Evolutionary conservation across 37 sponge, comb jelly and placozoan species (phyloP), one percentile per base, ranked within the genome.

Genomic region (Cladorhizidae sp.): DNA sequence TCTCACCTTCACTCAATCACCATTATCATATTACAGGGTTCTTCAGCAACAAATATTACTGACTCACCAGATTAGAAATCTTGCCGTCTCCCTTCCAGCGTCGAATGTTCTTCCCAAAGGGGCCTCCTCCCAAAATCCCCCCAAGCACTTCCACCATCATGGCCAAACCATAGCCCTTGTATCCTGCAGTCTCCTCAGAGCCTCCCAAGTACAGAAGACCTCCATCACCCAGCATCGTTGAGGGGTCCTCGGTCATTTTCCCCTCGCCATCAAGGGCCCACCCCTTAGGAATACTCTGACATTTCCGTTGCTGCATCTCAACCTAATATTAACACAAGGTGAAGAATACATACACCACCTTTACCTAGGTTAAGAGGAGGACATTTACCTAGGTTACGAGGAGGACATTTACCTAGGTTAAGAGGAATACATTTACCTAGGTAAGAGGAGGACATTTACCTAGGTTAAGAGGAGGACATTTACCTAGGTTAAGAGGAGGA

Each of bases 161-260:
- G 33, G 83, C 90, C 67, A 97, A 80, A 2, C 94, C 97, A 59
- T 93, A 93, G 31, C 97, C 97, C 56, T 97, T 97, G 85, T 97
- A 97, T 18, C 97, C 97, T 76, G 91, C 82, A 18, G 89, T 90
- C 29, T 77, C 70, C 72, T 97, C 97, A n/a, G 55, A 52, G 6
- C 97, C 97, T 26, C 97, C 97, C 18, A 93, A 72, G 1, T 91
- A 93, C 73, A 86, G 40, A 64, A 97, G 59, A 21, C 94, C 94
- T 2, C 97, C 97, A 6, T 81, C 90, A 26, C 78, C 70, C 54
- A 89, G 56, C 70, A 93, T 83, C 22, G 38, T 54, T 20, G 0
- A 25, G 52, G 97, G 87, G 37, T 89, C 68, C 32, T n/a, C 54
- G 25, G 92, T 87, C 32, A 91, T 90, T 78, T 85, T 43, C 29